Evolutionary conservation across 1,140 invertebrate species (phyloP).

Genomic region (Parasteatoda tepidariorum): DNA sequence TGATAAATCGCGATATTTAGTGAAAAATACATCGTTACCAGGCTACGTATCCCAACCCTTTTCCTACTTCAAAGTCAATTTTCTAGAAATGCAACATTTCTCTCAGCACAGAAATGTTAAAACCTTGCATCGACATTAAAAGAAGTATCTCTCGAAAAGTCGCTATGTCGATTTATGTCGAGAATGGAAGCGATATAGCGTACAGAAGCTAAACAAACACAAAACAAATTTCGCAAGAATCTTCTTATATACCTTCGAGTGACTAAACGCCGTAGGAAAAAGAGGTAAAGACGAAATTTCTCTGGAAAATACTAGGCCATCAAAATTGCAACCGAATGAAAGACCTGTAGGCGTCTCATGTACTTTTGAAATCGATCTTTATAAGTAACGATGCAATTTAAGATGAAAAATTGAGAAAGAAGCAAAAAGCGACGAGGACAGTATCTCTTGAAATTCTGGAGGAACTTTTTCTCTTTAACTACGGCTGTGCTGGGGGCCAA

Average conservation of each 20-base stretch:
- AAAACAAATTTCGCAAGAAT: background rate
- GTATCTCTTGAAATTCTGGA: background rate
- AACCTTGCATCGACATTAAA: too few relatives aligned
- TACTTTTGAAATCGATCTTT: constrained; percentile 44
- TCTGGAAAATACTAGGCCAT: constrained; percentile 22
- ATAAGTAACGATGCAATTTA: constrained; percentile 51
- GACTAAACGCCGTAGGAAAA: background rate
- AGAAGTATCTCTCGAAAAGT: too few relatives aligned
- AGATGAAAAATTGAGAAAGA: constrained; percentile 9
- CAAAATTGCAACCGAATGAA: constrained; percentile 5
- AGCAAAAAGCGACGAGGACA: background rate
- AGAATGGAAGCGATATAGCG: too few relatives aligned
- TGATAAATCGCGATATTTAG: too few relatives aligned
- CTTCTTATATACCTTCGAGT: too few relatives aligned
- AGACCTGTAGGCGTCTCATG: constrained; percentile 5
- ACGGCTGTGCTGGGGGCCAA: background rate
- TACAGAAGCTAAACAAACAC: too few relatives aligned
- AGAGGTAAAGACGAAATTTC: background rate
- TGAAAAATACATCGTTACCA: too few relatives aligned
- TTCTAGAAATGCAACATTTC: too few relatives aligned
- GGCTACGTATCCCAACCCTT: too few relatives aligned
- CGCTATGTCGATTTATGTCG: too few relatives aligned
- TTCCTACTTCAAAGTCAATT: too few relatives aligned
- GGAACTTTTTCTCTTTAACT: background rate
- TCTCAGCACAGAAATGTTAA: too few relatives aligned